Evolutionary conservation across 2,797 vertebrate species (phyloP).

Genomic region (Macropus fuliginosus): DNA sequence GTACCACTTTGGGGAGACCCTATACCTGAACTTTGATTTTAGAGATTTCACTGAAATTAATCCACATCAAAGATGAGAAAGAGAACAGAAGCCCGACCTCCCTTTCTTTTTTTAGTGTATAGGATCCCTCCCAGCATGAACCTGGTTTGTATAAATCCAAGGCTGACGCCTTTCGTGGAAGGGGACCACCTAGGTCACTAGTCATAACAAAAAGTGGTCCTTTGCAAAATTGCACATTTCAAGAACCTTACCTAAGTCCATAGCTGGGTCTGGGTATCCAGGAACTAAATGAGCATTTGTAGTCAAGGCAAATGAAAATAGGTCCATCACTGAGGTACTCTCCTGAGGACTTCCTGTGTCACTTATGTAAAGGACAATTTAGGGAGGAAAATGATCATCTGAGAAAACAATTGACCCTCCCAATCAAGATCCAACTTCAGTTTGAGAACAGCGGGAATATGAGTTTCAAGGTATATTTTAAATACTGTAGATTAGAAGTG

Average conservation of each 20-base stretch:
- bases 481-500: neutral
- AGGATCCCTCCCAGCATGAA: neutral
- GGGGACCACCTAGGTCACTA: too few species aligned
- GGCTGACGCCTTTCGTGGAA: neutral
- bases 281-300: neutral
- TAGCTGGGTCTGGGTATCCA: neutral
- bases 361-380: neutral
- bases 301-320: neutral
- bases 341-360: neutral
- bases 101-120: neutral
- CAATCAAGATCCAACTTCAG: neutral
- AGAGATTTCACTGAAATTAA: neutral
- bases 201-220: neutral
- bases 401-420: neutral
- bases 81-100: neutral
- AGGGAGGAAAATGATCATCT: neutral
- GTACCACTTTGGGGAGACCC: neutral
- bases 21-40: neutral
- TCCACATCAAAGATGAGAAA: neutral
- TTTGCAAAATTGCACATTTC: neutral
- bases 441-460: neutral
- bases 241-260: neutral
- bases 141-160: neutral
- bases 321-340: neutral
- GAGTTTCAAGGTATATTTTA: neutral